phyloP scores from a whole-genome alignment of 2,113 vertebrate species.

The Hippoglossus stenolepis region DNA sequence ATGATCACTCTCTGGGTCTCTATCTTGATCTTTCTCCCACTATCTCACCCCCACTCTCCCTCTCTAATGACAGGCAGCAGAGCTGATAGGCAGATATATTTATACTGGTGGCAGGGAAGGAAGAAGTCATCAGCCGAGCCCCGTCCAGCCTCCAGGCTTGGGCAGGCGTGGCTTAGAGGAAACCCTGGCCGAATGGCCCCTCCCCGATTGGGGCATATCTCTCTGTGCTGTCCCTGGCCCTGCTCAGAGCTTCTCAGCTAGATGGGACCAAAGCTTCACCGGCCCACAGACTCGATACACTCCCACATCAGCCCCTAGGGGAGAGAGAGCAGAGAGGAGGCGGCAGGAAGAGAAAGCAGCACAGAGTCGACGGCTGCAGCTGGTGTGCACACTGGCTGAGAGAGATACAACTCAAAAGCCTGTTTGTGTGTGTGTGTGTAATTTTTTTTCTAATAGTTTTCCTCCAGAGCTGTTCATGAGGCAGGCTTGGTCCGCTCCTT shows the following conservation, averaged over 20 bases:
- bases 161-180: constrained; percentile 82
- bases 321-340: constrained; percentile 55
- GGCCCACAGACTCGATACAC: constrained; percentile 53
- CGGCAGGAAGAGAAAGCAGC: constrained; percentile 28
- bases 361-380: constrained; percentile 26
- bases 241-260: constrained; percentile 84
- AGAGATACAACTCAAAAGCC: background rate
- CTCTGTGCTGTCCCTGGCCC: constrained; percentile 79
- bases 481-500: constrained; percentile 51
- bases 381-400: constrained; percentile 13
- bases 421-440: background rate
- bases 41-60: constrained; percentile 30
- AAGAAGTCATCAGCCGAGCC: constrained; percentile 69
- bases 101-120: constrained; percentile 68
- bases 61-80: constrained; percentile 61
- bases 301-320: constrained; percentile 55
- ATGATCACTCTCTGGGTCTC: constrained; percentile 35
- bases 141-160: constrained; percentile 56
- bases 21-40: constrained; percentile 44
- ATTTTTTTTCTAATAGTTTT: constrained; percentile 10
- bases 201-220: constrained; percentile 84
- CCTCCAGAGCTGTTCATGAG: constrained; percentile 59
- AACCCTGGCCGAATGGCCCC: constrained; percentile 76
- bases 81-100: constrained; percentile 79
- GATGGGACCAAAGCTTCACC: constrained; percentile 87